phyloP scores from a whole-genome alignment of 2,797 vertebrate genomes.

The Falco rusticolus region DNA sequence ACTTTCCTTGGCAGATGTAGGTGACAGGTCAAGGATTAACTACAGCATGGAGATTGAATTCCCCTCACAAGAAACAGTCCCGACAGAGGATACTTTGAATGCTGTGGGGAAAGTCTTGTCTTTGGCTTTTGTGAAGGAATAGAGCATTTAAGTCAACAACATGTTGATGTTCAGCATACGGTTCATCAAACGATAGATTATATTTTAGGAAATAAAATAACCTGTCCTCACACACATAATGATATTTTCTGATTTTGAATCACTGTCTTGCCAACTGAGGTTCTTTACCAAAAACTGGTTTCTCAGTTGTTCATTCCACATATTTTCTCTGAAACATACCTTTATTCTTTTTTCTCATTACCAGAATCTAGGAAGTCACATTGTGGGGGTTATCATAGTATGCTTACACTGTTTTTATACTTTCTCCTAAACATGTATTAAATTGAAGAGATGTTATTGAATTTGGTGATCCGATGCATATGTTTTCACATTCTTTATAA shows the following conservation, averaged over 20 bases:
- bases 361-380: neutral
- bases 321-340: neutral
- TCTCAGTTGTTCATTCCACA: neutral
- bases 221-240: neutral
- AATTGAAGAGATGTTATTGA: neutral
- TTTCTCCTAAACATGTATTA: neutral
- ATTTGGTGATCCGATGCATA: neutral
- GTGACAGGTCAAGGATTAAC: constrained; percentile 61
- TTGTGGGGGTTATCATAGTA: neutral
- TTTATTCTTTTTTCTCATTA: neutral
- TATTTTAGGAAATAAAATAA: neutral
- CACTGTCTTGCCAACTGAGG: neutral
- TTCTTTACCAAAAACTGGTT: neutral
- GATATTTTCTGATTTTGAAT: neutral
- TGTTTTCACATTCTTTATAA: neutral
- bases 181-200: neutral
- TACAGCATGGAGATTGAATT: neutral
- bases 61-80: neutral
- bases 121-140: neutral
- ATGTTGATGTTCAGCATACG: neutral
- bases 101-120: neutral
- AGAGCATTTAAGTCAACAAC: neutral
- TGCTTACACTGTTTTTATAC: neutral
- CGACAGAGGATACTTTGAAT: neutral
- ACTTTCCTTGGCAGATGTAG: neutral